A percentile compares a stretch with the other conserved stretches of the same genome.
Evolutionary conservation across 2,888 invertebrate genomes (phyloP).

Genomic region (Cynaeus angustus): DNA sequence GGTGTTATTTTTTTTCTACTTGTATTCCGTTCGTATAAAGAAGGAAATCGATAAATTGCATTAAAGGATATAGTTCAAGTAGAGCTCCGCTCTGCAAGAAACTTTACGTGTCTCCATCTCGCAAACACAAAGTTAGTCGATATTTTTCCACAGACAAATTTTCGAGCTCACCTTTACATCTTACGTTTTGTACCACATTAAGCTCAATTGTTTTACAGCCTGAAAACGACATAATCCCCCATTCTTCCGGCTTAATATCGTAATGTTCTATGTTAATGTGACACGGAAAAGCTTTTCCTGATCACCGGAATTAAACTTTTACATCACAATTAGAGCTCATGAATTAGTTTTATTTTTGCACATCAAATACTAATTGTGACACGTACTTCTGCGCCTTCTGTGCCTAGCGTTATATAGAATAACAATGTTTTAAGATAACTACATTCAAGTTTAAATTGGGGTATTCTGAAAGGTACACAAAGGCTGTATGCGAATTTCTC

Average conservation of each 20-base stretch:
- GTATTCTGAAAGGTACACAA: conserved; percentile 28
- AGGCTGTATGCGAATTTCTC: conserved; percentile 32
- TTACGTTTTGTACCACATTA: not conserved
- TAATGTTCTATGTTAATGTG: conserved; percentile 18
- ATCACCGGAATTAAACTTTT: conserved; percentile 22
- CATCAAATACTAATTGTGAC: conserved; percentile 6
- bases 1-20: conserved; percentile 11
- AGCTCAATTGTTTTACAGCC: not conserved
- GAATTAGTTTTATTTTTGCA: conserved; percentile 23
- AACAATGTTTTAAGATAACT: conserved; percentile 33
- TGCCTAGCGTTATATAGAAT: conserved; percentile 17
- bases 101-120: conserved; percentile 25
- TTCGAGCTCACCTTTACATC: not conserved
- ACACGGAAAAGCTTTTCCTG: conserved; percentile 23
- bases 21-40: conserved; percentile 8
- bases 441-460: conserved; percentile 21
- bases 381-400: too few species aligned
- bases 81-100: conserved; percentile 22
- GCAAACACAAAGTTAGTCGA: conserved; percentile 19
- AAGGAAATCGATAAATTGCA: conserved; percentile 33
- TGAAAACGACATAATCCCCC: conserved; percentile 1
- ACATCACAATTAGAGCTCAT: conserved; percentile 19
- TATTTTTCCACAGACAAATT: not conserved
- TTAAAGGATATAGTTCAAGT: conserved; percentile 28
- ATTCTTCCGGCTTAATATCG: conserved; percentile 1